These are phyloP conservation scores for Crotalus helleri DNA, from an alignment of 2,113 vertebrate genomes.

Conservation along the genomic window DNA sequence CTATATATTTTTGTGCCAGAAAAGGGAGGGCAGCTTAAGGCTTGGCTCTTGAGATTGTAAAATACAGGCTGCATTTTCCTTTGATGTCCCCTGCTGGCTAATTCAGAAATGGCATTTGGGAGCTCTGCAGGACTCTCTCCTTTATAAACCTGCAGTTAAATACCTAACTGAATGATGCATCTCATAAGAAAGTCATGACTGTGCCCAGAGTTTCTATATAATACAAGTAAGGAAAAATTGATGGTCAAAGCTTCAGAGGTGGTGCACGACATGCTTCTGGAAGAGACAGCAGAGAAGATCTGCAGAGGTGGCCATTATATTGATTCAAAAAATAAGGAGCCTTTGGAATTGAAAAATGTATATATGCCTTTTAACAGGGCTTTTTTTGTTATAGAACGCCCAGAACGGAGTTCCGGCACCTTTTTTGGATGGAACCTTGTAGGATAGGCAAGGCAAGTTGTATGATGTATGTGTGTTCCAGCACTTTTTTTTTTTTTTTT, in stretches of 20 bases:
- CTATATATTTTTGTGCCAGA: neutral
- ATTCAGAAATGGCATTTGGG: neutral
- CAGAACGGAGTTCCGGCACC: too few species aligned
- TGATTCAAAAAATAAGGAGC: neutral
- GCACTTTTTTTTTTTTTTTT: too few species aligned
- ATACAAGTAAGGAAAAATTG: neutral
- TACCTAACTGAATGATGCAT: neutral
- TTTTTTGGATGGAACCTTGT: too few species aligned
- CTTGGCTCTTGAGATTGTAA: constrained; percentile 14
- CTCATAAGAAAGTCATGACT: constrained; percentile 13
- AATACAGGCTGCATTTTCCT: constrained; percentile 1
- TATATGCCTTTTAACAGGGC: neutral
- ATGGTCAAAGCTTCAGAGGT: neutral
- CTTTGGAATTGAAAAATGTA: neutral
- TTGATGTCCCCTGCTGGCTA: constrained; percentile 1
- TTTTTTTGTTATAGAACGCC: too few species aligned
- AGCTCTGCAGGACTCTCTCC: neutral
- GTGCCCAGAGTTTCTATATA: neutral
- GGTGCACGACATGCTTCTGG: neutral
- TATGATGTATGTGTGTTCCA: too few species aligned
- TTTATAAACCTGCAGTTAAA: constrained; percentile 9
- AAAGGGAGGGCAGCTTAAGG: neutral
- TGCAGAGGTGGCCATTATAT: neutral
- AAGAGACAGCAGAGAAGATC: neutral
- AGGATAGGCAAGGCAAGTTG: too few species aligned